Conservation (phyloP, 2,888 invertebrate species). For the Cylloceria caligata region DNA sequence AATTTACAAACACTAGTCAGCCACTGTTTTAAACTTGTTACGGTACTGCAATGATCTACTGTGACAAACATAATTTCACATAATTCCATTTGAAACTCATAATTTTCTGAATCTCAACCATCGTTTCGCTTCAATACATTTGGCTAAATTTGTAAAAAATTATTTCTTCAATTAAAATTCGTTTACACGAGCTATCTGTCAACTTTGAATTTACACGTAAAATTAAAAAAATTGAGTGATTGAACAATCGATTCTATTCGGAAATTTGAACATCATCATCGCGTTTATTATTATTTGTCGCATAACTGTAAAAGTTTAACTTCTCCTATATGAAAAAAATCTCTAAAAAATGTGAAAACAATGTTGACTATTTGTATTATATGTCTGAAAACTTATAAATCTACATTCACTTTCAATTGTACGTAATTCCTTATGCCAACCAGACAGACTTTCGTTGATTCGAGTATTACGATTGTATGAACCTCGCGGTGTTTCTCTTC, state of each 20-base stretch:
- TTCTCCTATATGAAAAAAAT: too few relatives aligned
- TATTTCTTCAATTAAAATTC: too few relatives aligned
- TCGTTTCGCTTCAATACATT: background rate
- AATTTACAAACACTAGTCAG: conserved; percentile 27
- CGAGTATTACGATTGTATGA: conserved; percentile 7
- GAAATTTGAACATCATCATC: too few relatives aligned
- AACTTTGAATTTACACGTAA: too few relatives aligned
- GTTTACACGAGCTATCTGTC: too few relatives aligned
- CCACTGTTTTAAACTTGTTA: conserved; percentile 18
- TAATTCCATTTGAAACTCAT: background rate
- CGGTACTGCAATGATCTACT: background rate
- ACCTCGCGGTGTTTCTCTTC: conserved; percentile 13
- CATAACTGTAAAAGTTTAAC: background rate
- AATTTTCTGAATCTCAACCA: background rate
- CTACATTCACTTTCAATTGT: too few relatives aligned
- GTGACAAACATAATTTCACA: background rate
- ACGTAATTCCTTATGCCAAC: background rate
- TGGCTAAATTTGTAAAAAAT: background rate
- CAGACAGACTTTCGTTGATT: background rate
- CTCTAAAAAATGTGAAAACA: background rate
- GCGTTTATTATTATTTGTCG: background rate
- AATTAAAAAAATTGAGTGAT: too few relatives aligned
- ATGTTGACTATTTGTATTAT: too few relatives aligned
- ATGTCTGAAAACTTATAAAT: too few relatives aligned
- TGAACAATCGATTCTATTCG: too few relatives aligned